A percentile compares a stretch with the other conserved stretches of the same genome.
These are phyloP conservation scores for Mus pahari DNA, from an alignment of 2,113 vertebrate genomes.

Conservation along the genomic window DNA sequence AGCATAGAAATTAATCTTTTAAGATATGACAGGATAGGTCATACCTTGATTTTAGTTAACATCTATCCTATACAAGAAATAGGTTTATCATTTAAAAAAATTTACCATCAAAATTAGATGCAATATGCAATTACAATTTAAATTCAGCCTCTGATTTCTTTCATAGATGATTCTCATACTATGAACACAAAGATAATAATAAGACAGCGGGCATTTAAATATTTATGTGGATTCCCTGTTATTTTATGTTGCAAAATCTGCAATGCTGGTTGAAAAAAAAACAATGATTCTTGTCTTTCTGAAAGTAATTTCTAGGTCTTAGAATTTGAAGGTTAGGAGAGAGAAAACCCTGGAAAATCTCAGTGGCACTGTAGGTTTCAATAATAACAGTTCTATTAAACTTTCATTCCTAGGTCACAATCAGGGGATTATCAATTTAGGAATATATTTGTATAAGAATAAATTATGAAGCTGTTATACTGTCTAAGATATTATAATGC, in stretches of 20 bases:
- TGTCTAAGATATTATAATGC: background rate
- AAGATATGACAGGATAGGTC: conserved; percentile 47
- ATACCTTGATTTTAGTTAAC: conserved; percentile 65
- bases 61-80: conserved; percentile 53
- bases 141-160: conserved; percentile 70
- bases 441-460: background rate
- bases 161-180: conserved; percentile 56
- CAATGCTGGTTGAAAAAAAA: conserved; percentile 33
- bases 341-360: background rate
- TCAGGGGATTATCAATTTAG: conserved; percentile 12
- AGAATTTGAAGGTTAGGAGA: conserved; percentile 23
- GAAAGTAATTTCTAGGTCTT: conserved; percentile 53
- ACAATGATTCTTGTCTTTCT: conserved; percentile 53
- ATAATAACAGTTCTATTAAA: conserved; percentile 64
- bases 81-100: conserved; percentile 61
- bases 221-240: conserved; percentile 72
- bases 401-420: conserved; percentile 11
- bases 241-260: conserved; percentile 67
- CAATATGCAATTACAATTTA: conserved; percentile 74
- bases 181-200: conserved; percentile 71
- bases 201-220: conserved; percentile 73
- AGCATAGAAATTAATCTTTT: conserved; percentile 60
- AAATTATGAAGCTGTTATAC: background rate
- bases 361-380: conserved; percentile 37
- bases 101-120: conserved; percentile 68